phyloP scores from a whole-genome alignment of 2,888 invertebrate species.

The Drosophila austrosaltans region DNA sequence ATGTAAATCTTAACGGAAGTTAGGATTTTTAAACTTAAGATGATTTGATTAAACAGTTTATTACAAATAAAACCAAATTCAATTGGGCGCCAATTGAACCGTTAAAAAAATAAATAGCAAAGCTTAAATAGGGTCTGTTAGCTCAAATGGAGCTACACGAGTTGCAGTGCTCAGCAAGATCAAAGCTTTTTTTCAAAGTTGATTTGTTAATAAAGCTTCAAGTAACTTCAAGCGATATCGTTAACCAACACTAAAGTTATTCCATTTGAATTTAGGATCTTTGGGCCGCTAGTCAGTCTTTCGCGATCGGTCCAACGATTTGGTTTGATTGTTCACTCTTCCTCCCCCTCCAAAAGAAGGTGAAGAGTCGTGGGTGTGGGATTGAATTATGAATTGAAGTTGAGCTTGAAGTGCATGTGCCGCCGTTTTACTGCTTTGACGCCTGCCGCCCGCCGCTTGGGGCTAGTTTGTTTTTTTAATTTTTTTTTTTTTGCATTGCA shows the following conservation, averaged over 20 bases:
- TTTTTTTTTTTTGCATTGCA: conserved; percentile 8
- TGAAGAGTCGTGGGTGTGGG: conserved; percentile 13
- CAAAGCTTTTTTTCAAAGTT: not conserved
- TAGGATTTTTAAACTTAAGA: too few species aligned
- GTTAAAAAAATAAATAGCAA: not conserved
- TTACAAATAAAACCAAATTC: not conserved
- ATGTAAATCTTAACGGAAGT: too few species aligned
- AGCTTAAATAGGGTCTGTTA: not conserved
- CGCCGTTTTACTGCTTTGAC: not conserved
- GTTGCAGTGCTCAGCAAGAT: not conserved
- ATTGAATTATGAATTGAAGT: conserved; percentile 11
- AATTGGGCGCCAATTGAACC: not conserved
- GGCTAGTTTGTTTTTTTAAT: not conserved
- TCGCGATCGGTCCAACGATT: conserved; percentile 60
- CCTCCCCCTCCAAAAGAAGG: conserved; percentile 1
- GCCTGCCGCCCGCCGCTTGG: conserved; percentile 9
- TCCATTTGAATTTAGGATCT: conserved; percentile 8
- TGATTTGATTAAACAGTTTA: too few species aligned
- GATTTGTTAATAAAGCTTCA: not conserved
- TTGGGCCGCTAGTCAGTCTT: conserved; percentile 43
- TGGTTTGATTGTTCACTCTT: conserved; percentile 42
- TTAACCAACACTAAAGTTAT: not conserved
- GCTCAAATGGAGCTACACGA: not conserved
- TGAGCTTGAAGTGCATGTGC: conserved; percentile 11
- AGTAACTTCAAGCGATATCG: not conserved